Evolutionary conservation across 1,140 invertebrate genomes (phyloP), one percentile per base, ranked within the genome.

Genomic region (Euwallacea similis): DNA sequence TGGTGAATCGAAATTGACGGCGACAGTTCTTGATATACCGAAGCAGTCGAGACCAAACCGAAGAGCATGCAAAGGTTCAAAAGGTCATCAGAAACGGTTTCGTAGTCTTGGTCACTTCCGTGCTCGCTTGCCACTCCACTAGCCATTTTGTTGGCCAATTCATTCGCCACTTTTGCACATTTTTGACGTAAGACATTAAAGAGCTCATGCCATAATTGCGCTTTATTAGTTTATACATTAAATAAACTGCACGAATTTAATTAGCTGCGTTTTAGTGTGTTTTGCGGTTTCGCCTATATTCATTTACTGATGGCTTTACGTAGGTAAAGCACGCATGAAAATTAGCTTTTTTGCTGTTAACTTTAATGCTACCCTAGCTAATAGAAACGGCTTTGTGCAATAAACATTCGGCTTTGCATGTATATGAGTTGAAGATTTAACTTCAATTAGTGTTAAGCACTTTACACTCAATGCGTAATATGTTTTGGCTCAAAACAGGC

Each of bases 1-100:
- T 68, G 60, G 56, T 60, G 60, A 61, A 59, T 68, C 66, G 44
- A 43, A 59, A 69, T 69, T 69, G 67, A 69, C 67, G 59, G 59
- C 59, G 43, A 33, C 21, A 33, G 21, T 33, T 33, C 62, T 16
- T 61, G 54, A 55, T 69, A 62, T 50, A 42, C 42, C 43, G 21
- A 69, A 61, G 46, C 67, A 56, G 64, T 69, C 46, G 67, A 69
- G 59, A 69, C 21, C 44, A 60, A 33, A 47, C 44, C 60, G 61
- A 55, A 70, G 61, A 53, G 61, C 69, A 70, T 64, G 69, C 69
- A 70, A 58, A 54, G 61, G 69, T 61, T 47, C 46, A 69, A 67
- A 53, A 46, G 69, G 50, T 64, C 60, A 21, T 44, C 69, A 44
- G 69, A 70, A 70, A 64, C 66, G 66, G 66, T 67, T 67, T 66